Conservation (phyloP, 2,888 invertebrate species). For the Dioctria linearis region DNA sequence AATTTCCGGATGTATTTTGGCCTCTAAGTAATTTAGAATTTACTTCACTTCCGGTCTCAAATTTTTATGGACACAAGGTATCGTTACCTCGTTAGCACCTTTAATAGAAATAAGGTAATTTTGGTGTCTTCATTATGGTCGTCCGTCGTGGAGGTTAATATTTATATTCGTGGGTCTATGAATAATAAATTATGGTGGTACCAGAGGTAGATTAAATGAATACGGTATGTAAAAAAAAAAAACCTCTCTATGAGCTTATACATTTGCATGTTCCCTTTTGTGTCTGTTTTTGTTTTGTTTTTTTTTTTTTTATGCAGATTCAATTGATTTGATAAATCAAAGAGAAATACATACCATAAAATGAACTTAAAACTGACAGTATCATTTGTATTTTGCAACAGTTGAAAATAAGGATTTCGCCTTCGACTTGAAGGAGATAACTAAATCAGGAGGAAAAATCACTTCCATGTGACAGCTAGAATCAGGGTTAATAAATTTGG, state of each 20-base stretch:
- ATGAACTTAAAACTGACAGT: not conserved
- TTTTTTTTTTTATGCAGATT: too few relatives aligned
- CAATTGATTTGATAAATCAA: too few relatives aligned
- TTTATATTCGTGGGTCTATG: not conserved
- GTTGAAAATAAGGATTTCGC: not conserved
- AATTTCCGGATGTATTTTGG: conserved; percentile 43
- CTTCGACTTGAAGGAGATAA: conserved; percentile 52
- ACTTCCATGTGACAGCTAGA: conserved; percentile 57
- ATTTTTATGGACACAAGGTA: conserved; percentile 39
- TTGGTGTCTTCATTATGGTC: conserved; percentile 25
- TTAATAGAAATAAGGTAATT: not conserved
- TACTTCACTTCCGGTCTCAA: conserved; percentile 48
- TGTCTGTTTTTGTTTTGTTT: too few relatives aligned
- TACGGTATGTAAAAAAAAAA: too few relatives aligned
- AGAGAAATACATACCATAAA: too few relatives aligned
- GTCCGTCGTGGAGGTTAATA: not conserved
- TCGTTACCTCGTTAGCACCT: conserved; percentile 48
- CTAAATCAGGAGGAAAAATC: conserved; percentile 57
- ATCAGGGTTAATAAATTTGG: conserved; percentile 57
- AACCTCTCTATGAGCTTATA: too few relatives aligned
- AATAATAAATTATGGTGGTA: too few relatives aligned
- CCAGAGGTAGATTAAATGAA: too few relatives aligned
- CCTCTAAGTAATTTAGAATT: conserved; percentile 48
- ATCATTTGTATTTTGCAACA: not conserved
- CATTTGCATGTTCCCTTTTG: too few relatives aligned